Evolutionary conservation across 2,888 invertebrate genomes (phyloP).

Genomic region (Eristalis arbustorum): DNA sequence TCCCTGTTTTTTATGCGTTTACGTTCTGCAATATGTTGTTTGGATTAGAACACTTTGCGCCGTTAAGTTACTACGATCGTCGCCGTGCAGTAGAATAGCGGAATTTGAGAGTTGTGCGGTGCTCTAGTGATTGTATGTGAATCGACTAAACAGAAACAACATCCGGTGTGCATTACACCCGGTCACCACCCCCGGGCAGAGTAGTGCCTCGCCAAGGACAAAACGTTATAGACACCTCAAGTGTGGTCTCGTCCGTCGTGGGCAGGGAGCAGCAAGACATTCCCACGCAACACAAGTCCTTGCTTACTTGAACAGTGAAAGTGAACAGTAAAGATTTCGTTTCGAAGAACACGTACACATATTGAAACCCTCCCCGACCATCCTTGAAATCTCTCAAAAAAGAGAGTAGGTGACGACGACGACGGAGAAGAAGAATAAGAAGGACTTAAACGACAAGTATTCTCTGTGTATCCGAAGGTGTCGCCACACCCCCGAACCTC

Average conservation of each 20-base stretch:
- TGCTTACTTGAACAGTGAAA: conserved; percentile 43
- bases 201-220: conserved; percentile 28
- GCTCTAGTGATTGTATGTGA: neutral
- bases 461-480: conserved; percentile 21
- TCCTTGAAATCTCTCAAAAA: neutral
- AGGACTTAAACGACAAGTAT: neutral
- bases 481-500: conserved; percentile 35
- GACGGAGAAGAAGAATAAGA: conserved; percentile 2
- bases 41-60: conserved; percentile 17
- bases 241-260: neutral
- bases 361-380: neutral
- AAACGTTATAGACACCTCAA: neutral
- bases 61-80: conserved; percentile 32
- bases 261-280: conserved; percentile 3
- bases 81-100: conserved; percentile 24
- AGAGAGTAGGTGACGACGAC: neutral
- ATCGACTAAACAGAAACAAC: neutral
- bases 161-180: neutral
- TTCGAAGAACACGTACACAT: conserved; percentile 12
- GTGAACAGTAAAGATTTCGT: conserved; percentile 34
- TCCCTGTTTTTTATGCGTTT: neutral
- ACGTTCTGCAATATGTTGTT: conserved; percentile 48
- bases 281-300: conserved; percentile 4
- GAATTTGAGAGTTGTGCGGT: conserved; percentile 11
- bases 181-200: neutral